A percentile compares a stretch with the other conserved stretches of the same genome.
Conservation (phyloP, 1,140 invertebrate genomes). For the Lepidurus packardi region DNA sequence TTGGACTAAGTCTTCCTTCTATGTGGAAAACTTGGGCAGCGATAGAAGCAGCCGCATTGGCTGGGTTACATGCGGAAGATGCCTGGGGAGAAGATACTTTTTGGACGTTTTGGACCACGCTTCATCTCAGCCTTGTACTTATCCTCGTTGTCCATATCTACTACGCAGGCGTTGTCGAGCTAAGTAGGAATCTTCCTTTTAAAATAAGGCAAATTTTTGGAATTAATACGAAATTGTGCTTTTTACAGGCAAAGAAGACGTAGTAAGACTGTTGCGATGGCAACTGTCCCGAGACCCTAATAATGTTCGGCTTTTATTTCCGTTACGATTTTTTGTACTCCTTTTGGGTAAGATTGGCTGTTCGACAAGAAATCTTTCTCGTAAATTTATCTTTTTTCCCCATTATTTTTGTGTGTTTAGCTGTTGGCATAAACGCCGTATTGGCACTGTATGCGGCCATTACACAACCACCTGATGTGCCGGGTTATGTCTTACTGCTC, state of each 20-base stretch:
- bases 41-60: not conserved
- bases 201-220: not conserved
- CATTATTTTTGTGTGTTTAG: not conserved
- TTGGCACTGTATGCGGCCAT: not conserved
- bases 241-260: not conserved
- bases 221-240: not conserved
- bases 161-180: not conserved
- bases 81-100: not conserved
- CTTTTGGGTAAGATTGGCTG: not conserved
- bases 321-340: not conserved
- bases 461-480: not conserved
- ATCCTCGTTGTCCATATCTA: not conserved
- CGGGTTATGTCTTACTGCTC: not conserved
- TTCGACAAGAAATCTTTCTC: not conserved
- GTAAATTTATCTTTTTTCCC: not conserved
- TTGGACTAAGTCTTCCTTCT: not conserved
- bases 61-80: not conserved
- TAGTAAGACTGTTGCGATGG: not conserved
- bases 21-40: constrained; percentile 2
- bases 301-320: not conserved
- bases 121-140: not conserved
- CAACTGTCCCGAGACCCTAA: not conserved
- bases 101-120: not conserved
- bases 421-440: not conserved
- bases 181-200: not conserved